Base-by-base conservation (phyloP, 1,140 invertebrate species). In the Nilaparvata lugens region DNA sequence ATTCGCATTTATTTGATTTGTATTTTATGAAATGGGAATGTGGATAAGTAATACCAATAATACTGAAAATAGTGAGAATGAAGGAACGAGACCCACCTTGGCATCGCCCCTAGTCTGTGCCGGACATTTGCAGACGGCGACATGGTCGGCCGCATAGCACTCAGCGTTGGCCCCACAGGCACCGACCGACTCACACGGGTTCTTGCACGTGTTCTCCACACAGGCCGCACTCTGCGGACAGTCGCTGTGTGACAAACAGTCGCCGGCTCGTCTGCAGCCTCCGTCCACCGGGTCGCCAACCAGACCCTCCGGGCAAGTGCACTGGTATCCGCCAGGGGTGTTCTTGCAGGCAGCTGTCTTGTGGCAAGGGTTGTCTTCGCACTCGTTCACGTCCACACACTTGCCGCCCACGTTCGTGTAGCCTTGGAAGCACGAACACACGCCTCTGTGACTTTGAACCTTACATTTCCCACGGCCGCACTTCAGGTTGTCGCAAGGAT, bases 331-430 rank as follows among this genome's bases (percentile, higher is more conserved):
- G 42, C 91, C 91, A 2, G 82, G 81, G 13, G 78, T 83, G 67
- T 94, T 93, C 64, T 83, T 75, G 69, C 91, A 93, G 73, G 81
- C 71, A 16, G 91, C 88, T 54, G 87, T 83, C 35, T 79, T 62
- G 65, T 92, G 89, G 68, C 92, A 95, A 19, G 89, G 89, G 56
- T 81, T 78, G 7, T 75, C 75, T 1, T 75, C 60, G 70, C 92
- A 95, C 74, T 95, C 91, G 67, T 95, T 80, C 24, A 92, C 76
- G 74, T 95, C 91, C 56, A 82, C 77, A 70, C 92, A 95, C 24
- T 79, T 80, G 51, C 83, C 82, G 58, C 81, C 81, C 18, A 76
- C 68, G 25, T 88, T 72, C 21, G 81, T 75, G 67, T 84, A 95
- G 25, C 92, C 92, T 31, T 80, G 69, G 62, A 81, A 78, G 73